A percentile compares a stretch with the other conserved stretches of the same genome.
Conservation (phyloP, 2,888 invertebrate species). For the Malacosoma neustria region DNA sequence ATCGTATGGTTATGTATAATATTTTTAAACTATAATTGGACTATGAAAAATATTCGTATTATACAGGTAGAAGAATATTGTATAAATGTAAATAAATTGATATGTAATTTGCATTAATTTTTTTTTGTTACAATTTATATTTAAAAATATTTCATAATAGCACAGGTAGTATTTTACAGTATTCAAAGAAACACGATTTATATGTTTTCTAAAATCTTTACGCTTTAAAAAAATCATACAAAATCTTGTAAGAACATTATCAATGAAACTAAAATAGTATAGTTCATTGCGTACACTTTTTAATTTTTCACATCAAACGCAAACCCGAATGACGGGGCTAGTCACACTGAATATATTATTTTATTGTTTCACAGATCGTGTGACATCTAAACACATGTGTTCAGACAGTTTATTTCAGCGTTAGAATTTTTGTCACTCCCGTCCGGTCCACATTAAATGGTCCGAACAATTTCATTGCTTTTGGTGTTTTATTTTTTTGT, state of each 20-base stretch:
- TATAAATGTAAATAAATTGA: too few species aligned
- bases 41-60: too few species aligned
- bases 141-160: too few species aligned
- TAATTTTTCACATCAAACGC: not conserved
- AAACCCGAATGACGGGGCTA: not conserved
- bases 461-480: constrained; percentile 63
- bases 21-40: not conserved
- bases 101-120: too few species aligned
- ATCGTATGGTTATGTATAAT: not conserved
- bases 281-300: not conserved
- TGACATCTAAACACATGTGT: constrained; percentile 65
- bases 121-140: too few species aligned
- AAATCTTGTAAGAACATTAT: too few species aligned
- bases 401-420: constrained; percentile 68
- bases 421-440: constrained; percentile 68
- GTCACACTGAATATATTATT: constrained; percentile 1
- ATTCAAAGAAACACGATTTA: too few species aligned
- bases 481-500: constrained; percentile 37
- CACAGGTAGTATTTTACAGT: too few species aligned
- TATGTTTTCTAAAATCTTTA: too few species aligned
- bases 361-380: constrained; percentile 8
- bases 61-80: too few species aligned
- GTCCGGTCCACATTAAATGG: constrained; percentile 72
- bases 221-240: too few species aligned
- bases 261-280: not conserved